Evolutionary conservation across 2,113 vertebrate genomes (phyloP).

Genomic region (Mesitornis unicolor): DNA sequence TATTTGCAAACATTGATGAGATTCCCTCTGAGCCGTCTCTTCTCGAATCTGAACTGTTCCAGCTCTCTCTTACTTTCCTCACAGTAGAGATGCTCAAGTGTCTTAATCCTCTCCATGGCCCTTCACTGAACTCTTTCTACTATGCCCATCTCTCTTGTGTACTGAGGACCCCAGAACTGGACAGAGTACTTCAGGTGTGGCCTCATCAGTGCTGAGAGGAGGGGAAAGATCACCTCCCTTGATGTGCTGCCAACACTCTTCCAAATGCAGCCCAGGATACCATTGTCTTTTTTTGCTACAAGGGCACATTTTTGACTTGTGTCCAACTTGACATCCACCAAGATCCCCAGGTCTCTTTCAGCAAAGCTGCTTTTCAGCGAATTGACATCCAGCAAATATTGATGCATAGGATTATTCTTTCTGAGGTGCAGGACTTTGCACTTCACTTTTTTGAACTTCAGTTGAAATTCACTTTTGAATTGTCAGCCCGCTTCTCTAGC

Average conservation of each 20-base stretch:
- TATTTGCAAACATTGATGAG: background rate
- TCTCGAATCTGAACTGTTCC: background rate
- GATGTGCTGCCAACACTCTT: background rate
- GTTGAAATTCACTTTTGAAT: background rate
- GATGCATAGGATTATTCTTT: background rate
- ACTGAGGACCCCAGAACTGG: background rate
- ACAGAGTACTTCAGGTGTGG: background rate
- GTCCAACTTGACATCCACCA: background rate
- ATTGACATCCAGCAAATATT: background rate
- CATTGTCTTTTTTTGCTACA: background rate
- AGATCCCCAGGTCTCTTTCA: background rate
- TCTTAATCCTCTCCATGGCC: background rate
- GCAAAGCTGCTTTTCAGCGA: background rate
- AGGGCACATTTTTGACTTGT: background rate
- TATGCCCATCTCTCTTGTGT: background rate
- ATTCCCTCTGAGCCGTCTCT: background rate
- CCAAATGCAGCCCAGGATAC: background rate
- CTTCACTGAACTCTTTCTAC: background rate
- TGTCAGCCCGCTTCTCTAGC: background rate
- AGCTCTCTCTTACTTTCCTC: background rate
- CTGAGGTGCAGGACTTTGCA: background rate
- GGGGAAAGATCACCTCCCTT: background rate
- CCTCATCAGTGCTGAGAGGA: background rate
- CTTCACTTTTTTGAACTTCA: background rate
- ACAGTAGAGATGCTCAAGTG: background rate